Base-by-base conservation (phyloP, 2,888 invertebrate species). In the Prosapia bicincta region DNA sequence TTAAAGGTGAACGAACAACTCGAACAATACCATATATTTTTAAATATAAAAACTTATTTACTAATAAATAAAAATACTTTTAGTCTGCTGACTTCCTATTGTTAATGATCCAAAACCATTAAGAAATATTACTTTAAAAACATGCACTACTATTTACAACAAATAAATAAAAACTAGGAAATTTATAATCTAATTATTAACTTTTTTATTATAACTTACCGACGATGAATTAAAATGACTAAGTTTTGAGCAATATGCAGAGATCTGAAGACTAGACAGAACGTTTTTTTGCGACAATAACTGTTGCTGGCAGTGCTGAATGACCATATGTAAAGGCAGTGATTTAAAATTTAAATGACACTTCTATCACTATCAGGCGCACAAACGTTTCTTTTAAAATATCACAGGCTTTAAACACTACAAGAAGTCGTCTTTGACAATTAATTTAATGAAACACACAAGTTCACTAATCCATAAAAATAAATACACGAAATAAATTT, bases 321-420 rank as follows among this genome's bases (percentile, higher is more conserved):
- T 74, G 66, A 43, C 74, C 69, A 43, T 69, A 68, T 72, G 23
- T 9, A 25, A 25, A 66, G 69, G 69, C 69, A 69, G 68, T 32
- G 32, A 68, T 74, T 74, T 74, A 74, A 74, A 74, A 38, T 74
- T 74, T 74, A 74, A 74, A 74, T 74, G 54, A 43, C 74, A 74
- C 74, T 54, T 10, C 10, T 13, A 38, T 38, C 38, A 38, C 38
- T 7, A 38, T 7, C 38, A 38, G 66, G 28, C 24, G 54, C 26
- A 54, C 66, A 73, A 23, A 6, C 38, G 38, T 38, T 38, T 13
- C 38, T 7, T 38, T n/a, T 30, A 30, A n/a, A 54, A 28, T 72
- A 72, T 72, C 72, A 72, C 72, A 72, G 72, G 38, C 15, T 38
- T 28, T 28, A 28, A 38, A 38, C 38, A 38, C 38, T 10, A 38